These are phyloP conservation scores for Phainopepla nitens DNA, from an alignment of 2,113 vertebrate genomes.

Conservation along the genomic window DNA sequence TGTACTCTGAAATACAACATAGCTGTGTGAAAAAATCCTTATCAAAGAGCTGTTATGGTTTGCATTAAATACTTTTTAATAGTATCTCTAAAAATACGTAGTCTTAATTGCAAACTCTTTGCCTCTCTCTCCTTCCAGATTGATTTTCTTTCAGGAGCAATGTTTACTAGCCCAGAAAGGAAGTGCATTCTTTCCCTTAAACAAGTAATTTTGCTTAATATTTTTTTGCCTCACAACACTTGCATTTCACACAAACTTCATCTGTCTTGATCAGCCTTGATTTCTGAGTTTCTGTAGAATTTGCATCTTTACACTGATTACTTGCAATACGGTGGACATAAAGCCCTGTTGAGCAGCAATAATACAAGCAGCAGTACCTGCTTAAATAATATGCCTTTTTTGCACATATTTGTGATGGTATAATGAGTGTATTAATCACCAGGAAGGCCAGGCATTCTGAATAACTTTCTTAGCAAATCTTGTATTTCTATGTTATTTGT, in stretches of 20 bases:
- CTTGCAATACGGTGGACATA: neutral
- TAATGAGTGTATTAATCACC: neutral
- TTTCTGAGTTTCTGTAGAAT: neutral
- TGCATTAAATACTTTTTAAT: neutral
- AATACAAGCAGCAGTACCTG: neutral
- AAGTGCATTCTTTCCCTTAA: neutral
- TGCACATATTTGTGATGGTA: neutral
- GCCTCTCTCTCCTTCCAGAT: neutral
- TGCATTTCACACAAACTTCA: neutral
- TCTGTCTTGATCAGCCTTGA: neutral
- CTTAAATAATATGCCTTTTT: neutral
- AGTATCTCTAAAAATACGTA: neutral
- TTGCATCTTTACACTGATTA: neutral
- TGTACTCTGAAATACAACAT: rapidly evolving
- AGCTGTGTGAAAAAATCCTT: neutral
- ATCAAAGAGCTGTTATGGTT: neutral
- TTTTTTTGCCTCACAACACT: neutral
- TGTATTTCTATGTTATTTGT: neutral
- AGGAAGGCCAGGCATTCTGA: neutral
- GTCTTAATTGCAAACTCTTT: neutral
- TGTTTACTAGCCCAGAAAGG: neutral
- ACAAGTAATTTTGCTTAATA: neutral
- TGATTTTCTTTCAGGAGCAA: neutral
- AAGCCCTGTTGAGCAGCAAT: neutral
- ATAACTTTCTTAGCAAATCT: neutral